Evolutionary conservation across 2,797 vertebrate species (phyloP).

Genomic region (Hyperoplus immaculatus): DNA sequence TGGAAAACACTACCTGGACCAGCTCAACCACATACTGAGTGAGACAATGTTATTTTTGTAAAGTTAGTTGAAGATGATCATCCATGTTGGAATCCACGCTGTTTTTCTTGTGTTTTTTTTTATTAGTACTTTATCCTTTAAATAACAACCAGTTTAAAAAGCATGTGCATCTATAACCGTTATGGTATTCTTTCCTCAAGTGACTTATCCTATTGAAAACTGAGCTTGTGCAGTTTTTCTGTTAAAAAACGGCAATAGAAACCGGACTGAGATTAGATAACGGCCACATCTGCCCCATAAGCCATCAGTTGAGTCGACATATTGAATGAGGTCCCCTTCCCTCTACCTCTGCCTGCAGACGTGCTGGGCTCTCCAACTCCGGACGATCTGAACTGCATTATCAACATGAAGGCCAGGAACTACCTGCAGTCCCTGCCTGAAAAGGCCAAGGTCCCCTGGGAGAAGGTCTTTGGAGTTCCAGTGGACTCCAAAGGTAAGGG

Average conservation of each 20-base stretch:
- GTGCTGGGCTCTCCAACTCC: slow-evolving; percentile 91
- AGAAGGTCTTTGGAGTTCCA: slow-evolving; percentile 85
- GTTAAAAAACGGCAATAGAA: not conserved
- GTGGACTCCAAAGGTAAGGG: slow-evolving; percentile 88
- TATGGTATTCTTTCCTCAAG: not conserved
- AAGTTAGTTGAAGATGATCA: not conserved
- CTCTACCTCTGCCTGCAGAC: slow-evolving; percentile 73
- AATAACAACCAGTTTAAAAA: not conserved
- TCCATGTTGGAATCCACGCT: not conserved
- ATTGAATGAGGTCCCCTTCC: not conserved
- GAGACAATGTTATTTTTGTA: slow-evolving; percentile 32
- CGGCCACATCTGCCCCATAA: not conserved
- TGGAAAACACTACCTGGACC: slow-evolving; percentile 94
- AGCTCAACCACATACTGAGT: slow-evolving; percentile 95
- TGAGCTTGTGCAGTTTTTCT: not conserved
- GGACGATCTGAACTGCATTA: slow-evolving; percentile 93
- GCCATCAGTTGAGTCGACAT: not conserved
- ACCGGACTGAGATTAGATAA: not conserved
- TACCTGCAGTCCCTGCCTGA: slow-evolving; percentile 92
- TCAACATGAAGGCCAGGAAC: slow-evolving; percentile 92
- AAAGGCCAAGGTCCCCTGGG: slow-evolving; percentile 90
- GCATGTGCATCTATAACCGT: not conserved
- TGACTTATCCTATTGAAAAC: not conserved
- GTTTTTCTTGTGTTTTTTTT: not conserved
- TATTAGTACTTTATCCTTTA: not conserved